Evolutionary conservation across 2,113 vertebrate genomes (phyloP).

Genomic region (Eidolon helvum): DNA sequence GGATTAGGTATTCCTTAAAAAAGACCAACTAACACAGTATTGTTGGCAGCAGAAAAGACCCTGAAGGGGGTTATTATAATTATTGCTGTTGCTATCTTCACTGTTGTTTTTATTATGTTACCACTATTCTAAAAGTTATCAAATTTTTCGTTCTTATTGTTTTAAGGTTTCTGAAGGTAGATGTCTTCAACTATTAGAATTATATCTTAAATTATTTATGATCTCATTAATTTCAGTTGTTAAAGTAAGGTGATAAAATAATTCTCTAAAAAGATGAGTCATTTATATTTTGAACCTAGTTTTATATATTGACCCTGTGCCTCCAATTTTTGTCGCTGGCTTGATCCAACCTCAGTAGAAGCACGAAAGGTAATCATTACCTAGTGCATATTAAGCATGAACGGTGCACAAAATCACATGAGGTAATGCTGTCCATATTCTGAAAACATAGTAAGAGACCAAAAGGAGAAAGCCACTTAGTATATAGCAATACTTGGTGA

Average conservation of each 20-base stretch:
- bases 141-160: not conserved
- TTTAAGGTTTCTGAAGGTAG: not conserved
- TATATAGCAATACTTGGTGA: not conserved
- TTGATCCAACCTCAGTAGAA: not conserved
- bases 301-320: not conserved
- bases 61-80: not conserved
- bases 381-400: not conserved
- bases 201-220: conserved; percentile 6
- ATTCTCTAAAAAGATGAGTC: not conserved
- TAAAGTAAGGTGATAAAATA: not conserved
- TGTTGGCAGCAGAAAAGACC: not conserved
- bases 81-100: not conserved
- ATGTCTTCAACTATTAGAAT: not conserved
- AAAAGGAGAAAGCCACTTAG: not conserved
- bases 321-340: not conserved
- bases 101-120: not conserved
- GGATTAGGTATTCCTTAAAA: not conserved
- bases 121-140: not conserved
- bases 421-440: no score
- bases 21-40: not conserved
- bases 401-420: not conserved
- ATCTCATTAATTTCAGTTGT: not conserved
- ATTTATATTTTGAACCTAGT: not conserved
- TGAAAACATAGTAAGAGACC: not conserved
- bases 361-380: not conserved